Conservation (phyloP, 2,888 invertebrate species). For the Elysia crispata region DNA sequence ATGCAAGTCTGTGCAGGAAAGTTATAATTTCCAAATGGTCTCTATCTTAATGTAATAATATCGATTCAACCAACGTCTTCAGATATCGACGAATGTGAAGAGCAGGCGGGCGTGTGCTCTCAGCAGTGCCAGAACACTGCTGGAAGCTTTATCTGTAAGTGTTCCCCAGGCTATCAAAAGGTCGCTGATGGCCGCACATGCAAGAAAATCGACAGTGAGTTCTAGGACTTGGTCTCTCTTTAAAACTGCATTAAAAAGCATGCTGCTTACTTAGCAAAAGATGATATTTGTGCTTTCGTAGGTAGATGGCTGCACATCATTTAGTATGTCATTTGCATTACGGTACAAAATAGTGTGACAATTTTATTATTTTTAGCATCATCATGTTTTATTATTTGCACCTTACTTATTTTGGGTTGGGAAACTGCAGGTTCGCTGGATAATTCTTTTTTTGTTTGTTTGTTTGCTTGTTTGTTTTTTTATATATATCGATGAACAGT, state of each 20-base stretch:
- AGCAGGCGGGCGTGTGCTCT: slow-evolving; percentile 92
- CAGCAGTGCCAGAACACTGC: slow-evolving; percentile 97
- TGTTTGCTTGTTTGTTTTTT: slow-evolving; percentile 13
- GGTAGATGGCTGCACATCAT: too few species aligned
- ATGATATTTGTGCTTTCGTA: too few species aligned
- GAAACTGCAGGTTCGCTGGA: too few species aligned
- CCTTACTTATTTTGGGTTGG: too few species aligned
- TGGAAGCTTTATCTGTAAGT: slow-evolving; percentile 96
- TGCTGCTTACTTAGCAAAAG: too few species aligned
- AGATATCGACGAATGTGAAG: slow-evolving; percentile 78
- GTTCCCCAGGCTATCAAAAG: slow-evolving; percentile 93
- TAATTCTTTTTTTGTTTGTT: slow-evolving; percentile 11
- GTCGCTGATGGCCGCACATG: slow-evolving; percentile 87
- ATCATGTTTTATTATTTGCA: too few species aligned
- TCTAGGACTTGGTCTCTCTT: neutral
- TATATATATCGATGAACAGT: neutral
- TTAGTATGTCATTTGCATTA: too few species aligned
- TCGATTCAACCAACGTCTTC: slow-evolving; percentile 26
- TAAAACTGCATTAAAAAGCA: too few species aligned
- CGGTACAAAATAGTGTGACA: too few species aligned
- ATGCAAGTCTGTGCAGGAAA: too few species aligned
- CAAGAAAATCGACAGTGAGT: slow-evolving; percentile 88
- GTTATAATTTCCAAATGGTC: neutral
- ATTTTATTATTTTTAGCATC: too few species aligned
- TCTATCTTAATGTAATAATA: neutral